Evolutionary conservation across 2,797 vertebrate genomes (phyloP), one percentile per base, ranked within the genome.

Genomic region (Carcharodon carcharias): DNA sequence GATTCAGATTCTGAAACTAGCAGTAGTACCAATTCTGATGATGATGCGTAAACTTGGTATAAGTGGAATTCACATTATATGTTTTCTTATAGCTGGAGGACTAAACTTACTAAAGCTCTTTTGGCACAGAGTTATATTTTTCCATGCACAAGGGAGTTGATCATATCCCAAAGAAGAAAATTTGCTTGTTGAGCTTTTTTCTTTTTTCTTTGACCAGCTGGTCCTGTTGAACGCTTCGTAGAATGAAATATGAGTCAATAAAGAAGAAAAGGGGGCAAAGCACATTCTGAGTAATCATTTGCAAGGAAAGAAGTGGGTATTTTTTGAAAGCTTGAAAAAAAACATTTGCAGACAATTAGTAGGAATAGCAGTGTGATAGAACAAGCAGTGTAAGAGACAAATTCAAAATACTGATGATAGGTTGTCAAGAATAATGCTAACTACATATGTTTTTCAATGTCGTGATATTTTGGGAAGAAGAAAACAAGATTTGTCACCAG

Each of bases 1-100:
- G 98, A 98, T 97, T 99, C 99, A 0, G 99, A 99, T 97, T 99
- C 99, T 1, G 99, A 99, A 98, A 99, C 99, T 96, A 99, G 98
- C 98, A 99, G 99, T 98, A 98, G 98, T 98, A 99, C 99, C 97
- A 99, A 99, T 98, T 99, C 99, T 96, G 99, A 99, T 92, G 99
- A 99, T 96, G 99, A 98, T 97, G 98, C 98, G 97, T 98, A 98
- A 98, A 95, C 50, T 97, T 97, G 96, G 40, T n/a, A 67, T 40
- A 50, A 61, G 98, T 96, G 98, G 98, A 97, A 98, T 95, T 95
- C 94, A 95, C 4, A 54, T 56, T 56, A 77, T 56, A 95, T 58
- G 69, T 95, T 95, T 95, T 73, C 67, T 95, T 95, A 95, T 73
- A 77, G 94, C 94, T 95, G 94, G 50, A 95, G 94, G 69, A 95